phyloP scores from a whole-genome alignment of 2,113 vertebrate genomes.

The Gymnogyps californianus region DNA sequence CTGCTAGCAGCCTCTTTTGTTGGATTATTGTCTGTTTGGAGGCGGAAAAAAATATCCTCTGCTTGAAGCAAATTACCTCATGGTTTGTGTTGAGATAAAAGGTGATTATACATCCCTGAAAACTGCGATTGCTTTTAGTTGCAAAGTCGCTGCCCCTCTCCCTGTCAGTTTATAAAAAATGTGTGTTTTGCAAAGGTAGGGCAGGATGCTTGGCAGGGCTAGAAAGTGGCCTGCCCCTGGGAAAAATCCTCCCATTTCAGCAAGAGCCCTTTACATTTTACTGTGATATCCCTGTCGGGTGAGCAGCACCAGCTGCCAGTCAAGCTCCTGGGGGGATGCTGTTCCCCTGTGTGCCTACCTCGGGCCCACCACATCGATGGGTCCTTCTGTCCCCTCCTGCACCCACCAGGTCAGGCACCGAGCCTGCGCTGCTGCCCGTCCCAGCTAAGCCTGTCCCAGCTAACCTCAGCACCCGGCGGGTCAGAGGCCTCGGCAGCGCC shows the following conservation, averaged over 20 bases:
- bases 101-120: background rate
- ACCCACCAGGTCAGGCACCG: accelerated
- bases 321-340: background rate
- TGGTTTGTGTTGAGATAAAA: background rate
- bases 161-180: background rate
- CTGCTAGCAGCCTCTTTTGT: background rate
- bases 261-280: background rate
- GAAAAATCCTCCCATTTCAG: background rate
- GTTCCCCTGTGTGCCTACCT: background rate
- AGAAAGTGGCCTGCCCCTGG: background rate
- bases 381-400: background rate
- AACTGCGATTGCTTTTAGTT: background rate
- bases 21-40: background rate
- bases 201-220: background rate
- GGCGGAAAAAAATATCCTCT: background rate
- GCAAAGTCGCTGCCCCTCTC: background rate
- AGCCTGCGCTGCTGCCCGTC: background rate
- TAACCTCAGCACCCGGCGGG: accelerated
- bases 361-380: accelerated
- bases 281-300: accelerated
- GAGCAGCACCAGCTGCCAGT: background rate
- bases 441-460: background rate
- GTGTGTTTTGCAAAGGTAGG: background rate
- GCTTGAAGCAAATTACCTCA: background rate
- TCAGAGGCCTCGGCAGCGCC: accelerated